These are phyloP conservation scores for Peromyscus aztecus DNA, from an alignment of 2,797 vertebrate species.

Conservation along the genomic window DNA sequence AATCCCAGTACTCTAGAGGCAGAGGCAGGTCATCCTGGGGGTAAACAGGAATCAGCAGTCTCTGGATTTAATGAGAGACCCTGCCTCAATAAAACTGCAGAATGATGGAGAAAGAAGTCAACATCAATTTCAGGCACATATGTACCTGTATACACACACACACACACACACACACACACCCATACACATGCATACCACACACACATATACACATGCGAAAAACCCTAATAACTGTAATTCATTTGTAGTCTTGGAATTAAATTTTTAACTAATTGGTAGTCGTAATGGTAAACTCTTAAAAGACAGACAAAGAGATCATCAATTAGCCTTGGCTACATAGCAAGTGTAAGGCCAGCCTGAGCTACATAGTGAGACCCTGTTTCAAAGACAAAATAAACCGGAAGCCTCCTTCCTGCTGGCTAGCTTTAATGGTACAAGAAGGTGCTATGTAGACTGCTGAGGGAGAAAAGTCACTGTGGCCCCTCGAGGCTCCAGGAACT, in stretches of 20 bases:
- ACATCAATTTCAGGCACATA: background rate
- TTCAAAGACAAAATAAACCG: background rate
- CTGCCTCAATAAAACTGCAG: background rate
- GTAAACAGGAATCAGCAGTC: background rate
- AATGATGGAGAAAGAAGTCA: background rate
- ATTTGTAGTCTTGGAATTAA: slow-evolving; percentile 25
- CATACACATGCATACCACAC: background rate
- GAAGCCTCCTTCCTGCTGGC: background rate
- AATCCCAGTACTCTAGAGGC: background rate
- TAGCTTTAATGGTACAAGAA: background rate
- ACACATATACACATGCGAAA: background rate
- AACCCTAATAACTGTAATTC: background rate
- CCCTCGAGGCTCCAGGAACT: background rate
- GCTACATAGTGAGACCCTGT: background rate
- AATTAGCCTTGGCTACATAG: background rate
- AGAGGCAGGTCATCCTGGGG: background rate
- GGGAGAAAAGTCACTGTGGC: background rate
- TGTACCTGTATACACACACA: background rate
- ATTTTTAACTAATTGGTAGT: background rate
- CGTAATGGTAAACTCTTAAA: background rate
- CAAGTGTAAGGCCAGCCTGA: background rate
- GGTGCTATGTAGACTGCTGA: background rate
- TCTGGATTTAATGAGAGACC: background rate
- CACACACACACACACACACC: too few species aligned
- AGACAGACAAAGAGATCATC: background rate